Evolutionary conservation across 2,797 vertebrate genomes (phyloP).

Genomic region (Chlorospingus flavigularis): DNA sequence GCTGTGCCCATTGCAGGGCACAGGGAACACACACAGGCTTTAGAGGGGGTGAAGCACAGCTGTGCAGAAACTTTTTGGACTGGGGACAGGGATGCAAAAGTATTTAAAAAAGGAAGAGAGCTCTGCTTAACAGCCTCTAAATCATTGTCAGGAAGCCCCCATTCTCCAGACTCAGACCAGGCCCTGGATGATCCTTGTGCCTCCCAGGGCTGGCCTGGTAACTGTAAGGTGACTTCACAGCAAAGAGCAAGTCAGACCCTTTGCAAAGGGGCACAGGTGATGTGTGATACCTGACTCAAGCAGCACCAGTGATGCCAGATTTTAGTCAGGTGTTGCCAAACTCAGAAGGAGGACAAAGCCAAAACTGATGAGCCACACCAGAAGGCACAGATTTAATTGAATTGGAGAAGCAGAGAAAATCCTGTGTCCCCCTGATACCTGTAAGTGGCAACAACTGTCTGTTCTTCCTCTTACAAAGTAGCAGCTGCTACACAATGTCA

Average conservation of each 20-base stretch:
- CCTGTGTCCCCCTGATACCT: background rate
- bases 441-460: background rate
- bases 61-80: background rate
- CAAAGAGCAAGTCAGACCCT: background rate
- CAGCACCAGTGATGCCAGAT: background rate
- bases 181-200: background rate
- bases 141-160: background rate
- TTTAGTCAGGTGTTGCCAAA: background rate
- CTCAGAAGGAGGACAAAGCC: background rate
- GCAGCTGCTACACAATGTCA: background rate
- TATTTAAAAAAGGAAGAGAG: background rate
- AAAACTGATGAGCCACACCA: background rate
- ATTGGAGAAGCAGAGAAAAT: background rate
- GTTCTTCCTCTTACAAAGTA: background rate
- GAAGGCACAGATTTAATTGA: background rate
- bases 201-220: background rate
- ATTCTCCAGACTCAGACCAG: background rate
- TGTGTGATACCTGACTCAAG: background rate
- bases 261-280: background rate
- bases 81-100: background rate
- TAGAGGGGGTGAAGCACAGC: background rate
- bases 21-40: background rate
- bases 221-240: background rate
- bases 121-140: background rate
- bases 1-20: background rate